Evolutionary conservation across 2,888 invertebrate genomes (phyloP), one percentile per base, ranked within the genome.

Genomic region (Hartigia nigra): DNA sequence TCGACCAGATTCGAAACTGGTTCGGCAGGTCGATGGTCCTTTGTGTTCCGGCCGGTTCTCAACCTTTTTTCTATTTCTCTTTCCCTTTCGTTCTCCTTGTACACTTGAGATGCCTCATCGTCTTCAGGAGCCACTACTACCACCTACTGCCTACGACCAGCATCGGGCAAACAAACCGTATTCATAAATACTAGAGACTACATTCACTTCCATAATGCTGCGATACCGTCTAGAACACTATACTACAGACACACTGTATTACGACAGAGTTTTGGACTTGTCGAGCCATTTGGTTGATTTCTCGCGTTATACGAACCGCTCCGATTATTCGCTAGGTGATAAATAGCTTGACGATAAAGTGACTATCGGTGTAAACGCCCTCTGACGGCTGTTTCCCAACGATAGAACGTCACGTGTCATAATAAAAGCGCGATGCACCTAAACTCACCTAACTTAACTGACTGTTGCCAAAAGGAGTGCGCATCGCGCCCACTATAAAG

Each of bases 311-410:
- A 55, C 55, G 55, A 55, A 23, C 55, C 23, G 55, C 23, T 55
- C 55, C 23, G 55, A 55, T 55, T 55, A 55, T 55, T 55, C 55
- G 23, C 55, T 55, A 23, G 55, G 2, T 14, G 55, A 55, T 55
- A 55, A 55, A 55, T 55, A 55, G 55, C 55, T 55, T 5, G 55
- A 55, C 55, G 55, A 55, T 55, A 55, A 55, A 55, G 55, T 55
- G 23, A 55, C 82, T 87, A 88, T 88, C 88, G 82, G 81, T 82
- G 86, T 84, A 83, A 81, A 87, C 88, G 87, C 87, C 88, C 87
- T 87, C 86, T 83, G 78, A 82, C 81, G 84, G 81, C 85, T 82
- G 85, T 84, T 86, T 87, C 85, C 87, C 84, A 87, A 83, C 79
- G 77, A 82, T 83, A 82, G 82, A 83, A 84, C 81, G 55, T 23